These are phyloP conservation scores for Artemia sinica DNA, from an alignment of 2,888 invertebrate genomes.

Conservation along the genomic window DNA sequence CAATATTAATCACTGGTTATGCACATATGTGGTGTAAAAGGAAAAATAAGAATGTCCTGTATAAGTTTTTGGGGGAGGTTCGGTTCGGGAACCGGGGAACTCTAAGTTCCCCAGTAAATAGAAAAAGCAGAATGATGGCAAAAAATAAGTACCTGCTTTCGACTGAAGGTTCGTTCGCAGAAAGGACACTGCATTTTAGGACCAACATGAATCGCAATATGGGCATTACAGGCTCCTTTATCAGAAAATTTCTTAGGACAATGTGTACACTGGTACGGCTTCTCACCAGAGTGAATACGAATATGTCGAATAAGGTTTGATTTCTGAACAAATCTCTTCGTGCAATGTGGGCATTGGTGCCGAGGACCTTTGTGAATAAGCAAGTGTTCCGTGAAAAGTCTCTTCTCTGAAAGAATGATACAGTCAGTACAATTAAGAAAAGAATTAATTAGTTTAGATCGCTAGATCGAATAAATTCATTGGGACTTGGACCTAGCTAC, in stretches of 20 bases:
- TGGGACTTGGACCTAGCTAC: no score
- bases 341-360: slow-evolving; percentile 43
- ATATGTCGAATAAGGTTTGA: slow-evolving; percentile 28
- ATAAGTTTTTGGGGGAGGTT: no score
- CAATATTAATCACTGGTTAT: no score
- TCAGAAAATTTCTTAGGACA: slow-evolving; percentile 41
- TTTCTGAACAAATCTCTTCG: slow-evolving; percentile 42
- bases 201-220: slow-evolving; percentile 38
- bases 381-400: slow-evolving; percentile 42
- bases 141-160: slow-evolving; percentile 31
- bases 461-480: no score
- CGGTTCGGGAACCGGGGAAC: neutral
- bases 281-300: slow-evolving; percentile 31
- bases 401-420: slow-evolving; percentile 30
- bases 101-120: neutral
- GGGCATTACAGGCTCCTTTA: slow-evolving; percentile 41
- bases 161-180: slow-evolving; percentile 40
- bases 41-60: no score
- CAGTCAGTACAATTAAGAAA: no score
- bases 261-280: slow-evolving; percentile 40
- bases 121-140: neutral
- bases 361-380: slow-evolving; percentile 42
- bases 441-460: no score
- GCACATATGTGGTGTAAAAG: no score
- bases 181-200: slow-evolving; percentile 37